Conservation (phyloP, 2,888 invertebrate species). For the Atherix ibis region DNA sequence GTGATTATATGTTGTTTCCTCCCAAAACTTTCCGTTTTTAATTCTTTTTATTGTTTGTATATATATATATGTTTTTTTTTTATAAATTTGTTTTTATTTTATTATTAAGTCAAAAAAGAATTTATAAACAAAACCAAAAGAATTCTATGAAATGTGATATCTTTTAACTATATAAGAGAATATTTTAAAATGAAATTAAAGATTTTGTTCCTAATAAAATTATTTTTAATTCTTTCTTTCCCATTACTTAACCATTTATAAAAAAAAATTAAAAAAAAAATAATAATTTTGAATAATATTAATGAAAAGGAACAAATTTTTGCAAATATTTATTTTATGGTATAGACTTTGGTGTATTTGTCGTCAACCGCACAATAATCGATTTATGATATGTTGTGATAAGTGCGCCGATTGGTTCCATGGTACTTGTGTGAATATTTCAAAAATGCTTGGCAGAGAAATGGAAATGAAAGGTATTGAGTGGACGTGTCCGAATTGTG, state of each 20-base stretch:
- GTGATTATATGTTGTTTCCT: not conserved
- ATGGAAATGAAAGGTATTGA: slow-evolving; percentile 80
- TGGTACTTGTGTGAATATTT: slow-evolving; percentile 91
- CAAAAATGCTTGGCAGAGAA: slow-evolving; percentile 76
- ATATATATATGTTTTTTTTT: not conserved
- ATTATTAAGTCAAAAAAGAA: no score
- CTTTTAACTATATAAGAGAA: no score
- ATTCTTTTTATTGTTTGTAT: not conserved
- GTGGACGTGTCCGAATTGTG: slow-evolving; percentile 80
- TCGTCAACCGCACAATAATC: slow-evolving; percentile 83
- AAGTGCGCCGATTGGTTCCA: slow-evolving; percentile 95
- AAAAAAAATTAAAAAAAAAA: no score
- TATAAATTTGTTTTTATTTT: not conserved
- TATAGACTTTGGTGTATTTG: slow-evolving; percentile 93
- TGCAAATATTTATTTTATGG: slow-evolving; percentile 1
- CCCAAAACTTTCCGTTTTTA: not conserved
- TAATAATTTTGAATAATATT: no score
- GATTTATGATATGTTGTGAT: slow-evolving; percentile 97
- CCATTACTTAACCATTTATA: no score
- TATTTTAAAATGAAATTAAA: no score
- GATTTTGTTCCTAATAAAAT: no score
- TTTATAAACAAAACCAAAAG: no score
- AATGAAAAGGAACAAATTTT: not conserved
- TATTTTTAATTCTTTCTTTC: slow-evolving; percentile 5
- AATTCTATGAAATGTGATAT: no score